phyloP scores from a whole-genome alignment of 2,888 invertebrate genomes.

The Falcaria lacertinaria region DNA sequence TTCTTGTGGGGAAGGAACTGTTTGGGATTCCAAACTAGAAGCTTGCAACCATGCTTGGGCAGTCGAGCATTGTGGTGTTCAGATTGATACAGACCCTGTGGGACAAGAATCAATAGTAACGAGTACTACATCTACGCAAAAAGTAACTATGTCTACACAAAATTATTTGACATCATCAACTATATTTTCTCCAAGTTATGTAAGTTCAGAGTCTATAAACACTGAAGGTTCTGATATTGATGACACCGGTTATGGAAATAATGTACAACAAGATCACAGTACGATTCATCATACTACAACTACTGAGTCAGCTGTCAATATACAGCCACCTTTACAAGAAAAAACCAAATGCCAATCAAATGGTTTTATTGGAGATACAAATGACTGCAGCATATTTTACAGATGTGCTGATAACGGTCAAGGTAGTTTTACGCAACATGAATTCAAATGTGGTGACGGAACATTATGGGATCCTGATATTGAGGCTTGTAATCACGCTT shows the following conservation, averaged over 20 bases:
- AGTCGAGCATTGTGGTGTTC: constrained; percentile 39
- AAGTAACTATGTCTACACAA: constrained; percentile 12
- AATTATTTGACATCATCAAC: constrained; percentile 15
- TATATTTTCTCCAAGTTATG: constrained; percentile 16
- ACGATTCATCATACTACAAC: constrained; percentile 5
- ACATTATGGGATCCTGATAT: constrained; percentile 81
- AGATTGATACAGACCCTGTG: constrained; percentile 14
- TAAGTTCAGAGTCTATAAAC: constrained; percentile 5
- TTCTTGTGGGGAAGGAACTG: constrained; percentile 79
- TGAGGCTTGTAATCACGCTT: constrained; percentile 79
- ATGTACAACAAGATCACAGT: constrained; percentile 9
- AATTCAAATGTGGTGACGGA: constrained; percentile 84
- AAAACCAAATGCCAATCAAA: constrained; percentile 13
- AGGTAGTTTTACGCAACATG: constrained; percentile 78
- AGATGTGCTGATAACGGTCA: constrained; percentile 83
- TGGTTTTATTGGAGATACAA: constrained; percentile 81
- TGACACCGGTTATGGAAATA: constrained; percentile 27
- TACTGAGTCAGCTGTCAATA: constrained; percentile 16
- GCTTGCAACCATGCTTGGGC: constrained; percentile 81
- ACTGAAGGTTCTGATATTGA: constrained; percentile 15
- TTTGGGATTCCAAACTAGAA: constrained; percentile 79
- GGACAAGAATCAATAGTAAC: constrained; percentile 11
- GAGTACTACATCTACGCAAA: constrained; percentile 17
- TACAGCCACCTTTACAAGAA: constrained; percentile 8
- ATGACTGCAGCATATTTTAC: constrained; percentile 81